Evolutionary conservation across 1,140 invertebrate species (phyloP).

Genomic region (Ericerus pela): DNA sequence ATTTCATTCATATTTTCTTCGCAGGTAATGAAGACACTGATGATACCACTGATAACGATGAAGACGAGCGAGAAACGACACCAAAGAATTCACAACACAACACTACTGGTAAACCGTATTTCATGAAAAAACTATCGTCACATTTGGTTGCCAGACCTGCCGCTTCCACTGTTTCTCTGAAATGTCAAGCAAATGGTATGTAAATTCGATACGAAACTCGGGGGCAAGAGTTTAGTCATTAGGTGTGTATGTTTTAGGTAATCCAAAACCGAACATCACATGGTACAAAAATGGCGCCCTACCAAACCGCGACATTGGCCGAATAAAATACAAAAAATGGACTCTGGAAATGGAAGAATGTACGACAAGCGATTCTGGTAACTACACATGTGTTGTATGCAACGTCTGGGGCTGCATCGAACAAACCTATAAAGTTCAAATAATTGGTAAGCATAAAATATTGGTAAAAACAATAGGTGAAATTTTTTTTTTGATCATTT

Average conservation of each 20-base stretch:
- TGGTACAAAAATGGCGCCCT: constrained; percentile 60
- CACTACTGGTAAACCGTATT: constrained; percentile 21
- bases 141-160: constrained; percentile 44
- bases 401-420: constrained; percentile 62
- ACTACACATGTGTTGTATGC: constrained; percentile 72
- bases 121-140: constrained; percentile 38
- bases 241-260: constrained; percentile 33
- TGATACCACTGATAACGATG: constrained; percentile 8
- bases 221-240: not conserved
- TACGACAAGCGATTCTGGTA: constrained; percentile 57
- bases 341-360: constrained; percentile 54
- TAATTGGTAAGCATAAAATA: constrained; percentile 47
- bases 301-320: constrained; percentile 41
- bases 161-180: constrained; percentile 45
- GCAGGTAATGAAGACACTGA: not conserved
- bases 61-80: constrained; percentile 1
- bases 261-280: constrained; percentile 57
- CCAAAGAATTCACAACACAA: constrained; percentile 9
- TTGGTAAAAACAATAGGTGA: not conserved
- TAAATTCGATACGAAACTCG: not conserved
- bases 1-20: constrained; percentile 7
- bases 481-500: not conserved
- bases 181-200: constrained; percentile 42
- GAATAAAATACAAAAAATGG: constrained; percentile 45
- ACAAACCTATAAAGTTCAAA: constrained; percentile 52